These are phyloP conservation scores for Leptoteleia sp. DNA, from an alignment of 1,140 invertebrate genomes.

Conservation along the genomic window DNA sequence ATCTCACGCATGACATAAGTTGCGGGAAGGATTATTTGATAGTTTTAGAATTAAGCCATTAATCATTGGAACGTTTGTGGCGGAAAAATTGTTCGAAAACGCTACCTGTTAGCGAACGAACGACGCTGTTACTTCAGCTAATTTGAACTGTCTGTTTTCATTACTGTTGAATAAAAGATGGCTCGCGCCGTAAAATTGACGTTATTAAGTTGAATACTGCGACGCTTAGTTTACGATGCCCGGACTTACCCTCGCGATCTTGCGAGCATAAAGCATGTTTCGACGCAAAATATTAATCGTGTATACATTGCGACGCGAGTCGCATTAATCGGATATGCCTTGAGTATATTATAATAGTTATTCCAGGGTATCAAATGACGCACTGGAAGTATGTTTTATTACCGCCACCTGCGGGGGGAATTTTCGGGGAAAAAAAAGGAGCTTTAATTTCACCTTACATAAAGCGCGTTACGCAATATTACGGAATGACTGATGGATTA, in stretches of 20 bases:
- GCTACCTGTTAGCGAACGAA: constrained; percentile 9
- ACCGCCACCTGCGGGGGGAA: constrained; percentile 7
- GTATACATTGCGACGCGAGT: constrained; percentile 28
- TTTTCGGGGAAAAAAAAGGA: neutral
- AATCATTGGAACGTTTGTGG: constrained; percentile 15
- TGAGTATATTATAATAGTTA: constrained; percentile 26
- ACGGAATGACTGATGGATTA: constrained; percentile 11
- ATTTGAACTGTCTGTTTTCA: constrained; percentile 35
- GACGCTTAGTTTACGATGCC: constrained; percentile 25
- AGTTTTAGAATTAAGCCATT: constrained; percentile 21
- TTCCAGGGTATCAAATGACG: constrained; percentile 21
- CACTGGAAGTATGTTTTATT: constrained; percentile 19
- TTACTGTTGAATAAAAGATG: constrained; percentile 43
- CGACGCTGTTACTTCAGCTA: constrained; percentile 7
- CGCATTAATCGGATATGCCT: constrained; percentile 48
- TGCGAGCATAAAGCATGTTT: constrained; percentile 20
- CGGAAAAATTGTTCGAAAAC: constrained; percentile 14
- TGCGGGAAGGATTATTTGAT: neutral
- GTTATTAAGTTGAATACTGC: constrained; percentile 21
- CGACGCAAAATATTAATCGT: constrained; percentile 42
- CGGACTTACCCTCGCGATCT: constrained; percentile 5
- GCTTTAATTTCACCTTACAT: constrained; percentile 1
- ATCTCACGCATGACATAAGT: too few species aligned
- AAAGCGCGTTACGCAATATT: neutral
- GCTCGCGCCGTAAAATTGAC: constrained; percentile 20